Conservation (phyloP, 37 sponge, comb jelly and placozoan species). For the Hexactinellida sp. region DNA sequence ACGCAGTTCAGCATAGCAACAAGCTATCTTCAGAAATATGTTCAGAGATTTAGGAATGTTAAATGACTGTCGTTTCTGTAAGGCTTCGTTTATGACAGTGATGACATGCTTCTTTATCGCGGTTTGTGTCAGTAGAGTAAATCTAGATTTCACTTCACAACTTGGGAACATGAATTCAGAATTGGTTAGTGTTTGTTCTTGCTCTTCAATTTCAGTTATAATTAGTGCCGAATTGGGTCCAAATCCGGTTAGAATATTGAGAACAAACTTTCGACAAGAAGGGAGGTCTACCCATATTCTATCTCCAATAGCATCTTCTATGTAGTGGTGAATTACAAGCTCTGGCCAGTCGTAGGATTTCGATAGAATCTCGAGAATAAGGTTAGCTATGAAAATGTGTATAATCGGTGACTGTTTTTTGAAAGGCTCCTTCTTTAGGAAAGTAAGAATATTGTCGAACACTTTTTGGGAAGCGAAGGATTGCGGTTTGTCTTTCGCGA, state of each 20-base stretch:
- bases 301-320: constrained; percentile 68
- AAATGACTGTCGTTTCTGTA: not conserved
- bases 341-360: constrained; percentile 74
- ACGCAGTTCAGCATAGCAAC: not conserved
- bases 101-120: not conserved
- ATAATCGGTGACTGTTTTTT: not conserved
- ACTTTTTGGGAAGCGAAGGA: not conserved
- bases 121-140: not conserved
- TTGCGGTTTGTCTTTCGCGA: not conserved
- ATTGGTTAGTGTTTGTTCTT: not conserved
- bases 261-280: constrained; percentile 51
- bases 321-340: constrained; percentile 53
- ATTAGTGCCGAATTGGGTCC: not conserved
- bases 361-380: not conserved
- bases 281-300: constrained; percentile 72
- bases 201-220: not conserved
- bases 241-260: constrained; percentile 63
- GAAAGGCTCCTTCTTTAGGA: not conserved
- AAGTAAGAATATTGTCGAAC: not conserved
- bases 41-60: not conserved
- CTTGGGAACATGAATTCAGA: not conserved
- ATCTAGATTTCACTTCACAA: not conserved
- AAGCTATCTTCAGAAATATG: not conserved
- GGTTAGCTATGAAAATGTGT: not conserved
- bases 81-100: not conserved